Evolutionary conservation across 2,888 invertebrate genomes (phyloP), one percentile per base, ranked within the genome.

Genomic region (Rotaria socialis): DNA sequence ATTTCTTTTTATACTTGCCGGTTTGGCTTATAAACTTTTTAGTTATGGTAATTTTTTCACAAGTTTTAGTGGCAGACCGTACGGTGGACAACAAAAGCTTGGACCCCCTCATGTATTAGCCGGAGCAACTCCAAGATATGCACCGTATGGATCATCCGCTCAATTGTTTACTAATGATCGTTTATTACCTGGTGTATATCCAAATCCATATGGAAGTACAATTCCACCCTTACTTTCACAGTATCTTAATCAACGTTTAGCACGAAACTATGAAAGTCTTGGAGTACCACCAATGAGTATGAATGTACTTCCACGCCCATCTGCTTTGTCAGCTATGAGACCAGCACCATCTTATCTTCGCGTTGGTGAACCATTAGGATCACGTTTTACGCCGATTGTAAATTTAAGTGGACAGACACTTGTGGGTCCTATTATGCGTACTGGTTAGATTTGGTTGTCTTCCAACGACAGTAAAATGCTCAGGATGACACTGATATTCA

Each of bases 221-320:
- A 35, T 3, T 19, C 80, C 80, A 24, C 11, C 8, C n/a, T 80
- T 80, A n/a, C 47, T 80, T 47, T 80, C 80, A 47, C 47, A 80
- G 47, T 80, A 80, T 80, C 24, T 80, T 0, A 7, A 35, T 47
- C 80, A 47, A 24, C 24, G 24, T 11, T 10, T 11, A 22, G 1
- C 47, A 22, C 80, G 0, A 43, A 10, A 0, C 14, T 24, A n/a
- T 47, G 8, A 10, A n/a, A 24, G 24, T 10, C 24, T 11, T 4
- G 6, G 0, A 0, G 4, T n/a, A 80, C 47, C 0, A 24, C 14
- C 5, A 7, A 2, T 4, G 19, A 16, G 41, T n/a, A 3, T 0
- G 3, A n/a, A 10, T n/a, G 1, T 24, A 47, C 43, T 80, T 24
- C 80, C 80, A n/a, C 80, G 47, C 47, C n/a, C 80, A 80, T 47